phyloP scores from a whole-genome alignment of 2,113 vertebrate genomes.

The Cichladusa arquata region DNA sequence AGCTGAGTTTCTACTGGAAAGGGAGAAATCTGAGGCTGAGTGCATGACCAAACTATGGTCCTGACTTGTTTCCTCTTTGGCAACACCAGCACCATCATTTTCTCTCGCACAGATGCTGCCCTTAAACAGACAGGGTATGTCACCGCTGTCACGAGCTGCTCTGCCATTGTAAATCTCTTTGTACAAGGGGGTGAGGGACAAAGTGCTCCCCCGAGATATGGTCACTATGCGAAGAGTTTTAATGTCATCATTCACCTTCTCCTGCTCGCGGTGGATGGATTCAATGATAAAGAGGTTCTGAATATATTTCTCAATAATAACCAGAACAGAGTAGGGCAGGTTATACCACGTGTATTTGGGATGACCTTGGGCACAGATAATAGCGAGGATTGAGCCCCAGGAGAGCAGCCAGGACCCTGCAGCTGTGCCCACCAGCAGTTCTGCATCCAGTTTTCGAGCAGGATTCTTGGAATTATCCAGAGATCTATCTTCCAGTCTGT shows the following conservation, averaged over 20 bases:
- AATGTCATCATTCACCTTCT: slow-evolving; percentile 56
- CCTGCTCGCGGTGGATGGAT: slow-evolving; percentile 84
- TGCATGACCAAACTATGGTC: not conserved
- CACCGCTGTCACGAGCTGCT: slow-evolving; percentile 19
- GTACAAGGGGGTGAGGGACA: slow-evolving; percentile 63
- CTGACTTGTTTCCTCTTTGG: slow-evolving; percentile 54
- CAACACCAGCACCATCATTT: not conserved
- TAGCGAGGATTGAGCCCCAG: slow-evolving; percentile 92
- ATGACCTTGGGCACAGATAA: slow-evolving; percentile 71
- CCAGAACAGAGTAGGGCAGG: slow-evolving; percentile 84
- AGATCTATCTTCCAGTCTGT: slow-evolving; percentile 77
- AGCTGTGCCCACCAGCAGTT: slow-evolving; percentile 87
- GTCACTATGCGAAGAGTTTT: slow-evolving; percentile 81
- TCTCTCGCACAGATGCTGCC: slow-evolving; percentile 17
- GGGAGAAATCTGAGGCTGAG: slow-evolving; percentile 61
- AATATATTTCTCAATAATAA: slow-evolving; percentile 89
- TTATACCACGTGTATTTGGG: slow-evolving; percentile 87
- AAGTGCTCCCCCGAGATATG: slow-evolving; percentile 64
- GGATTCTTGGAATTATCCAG: slow-evolving; percentile 88
- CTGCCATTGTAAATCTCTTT: slow-evolving; percentile 78
- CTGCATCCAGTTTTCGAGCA: slow-evolving; percentile 85
- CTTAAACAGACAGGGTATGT: slow-evolving; percentile 9
- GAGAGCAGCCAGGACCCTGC: slow-evolving; percentile 93
- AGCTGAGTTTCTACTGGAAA: not conserved
- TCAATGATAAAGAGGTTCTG: slow-evolving; percentile 96